Evolutionary conservation across 1,140 invertebrate genomes (phyloP), one percentile per base, ranked within the genome.

Genomic region (Calycopis cecrops): DNA sequence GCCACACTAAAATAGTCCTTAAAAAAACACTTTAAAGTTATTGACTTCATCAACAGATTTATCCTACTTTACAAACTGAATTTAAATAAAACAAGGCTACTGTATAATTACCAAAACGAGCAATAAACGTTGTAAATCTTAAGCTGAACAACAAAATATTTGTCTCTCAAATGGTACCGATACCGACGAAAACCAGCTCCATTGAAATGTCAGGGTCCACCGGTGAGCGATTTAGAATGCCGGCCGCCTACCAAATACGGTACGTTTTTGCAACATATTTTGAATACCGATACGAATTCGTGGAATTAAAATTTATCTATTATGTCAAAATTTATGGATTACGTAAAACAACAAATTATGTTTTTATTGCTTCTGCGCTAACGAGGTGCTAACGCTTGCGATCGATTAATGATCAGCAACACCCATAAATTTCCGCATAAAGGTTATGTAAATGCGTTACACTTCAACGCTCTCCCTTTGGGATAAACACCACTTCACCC

Each of bases 141-240:
- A 9, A 17, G 12, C 40, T n/a, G 28, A 17, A 14, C 21, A 28
- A 44, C 21, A 33, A 53, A 53, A 53, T 53, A 53, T 51, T 51
- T 51, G 52, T 40, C 38, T 44, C 37, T 12, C 11, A 44, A 53
- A 42, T 28, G 38, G 9, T 14, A 10, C 11, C 33, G 34, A 50
- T 50, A 50, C 16, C 16, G 18, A n/a, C 28, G 38, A 44, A 44
- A 47, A 42, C 52, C 40, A 47, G 28, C 52, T 53, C 66, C 58
- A 65, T 56, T 72, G 60, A 83, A 85, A 85, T 85, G 81, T 85
- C 81, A 85, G 76, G 81, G 79, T 77, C 76, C 70, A 55, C 50
- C 12, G 42, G 58, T 53, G 60, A 57, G 63, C 65, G 62, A 68
- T 62, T 64, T 66, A 65, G 69, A 85, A 81, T 77, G 70, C 64